Evolutionary conservation across 2,888 invertebrate species (phyloP).

Genomic region (Leuctra nigra): DNA sequence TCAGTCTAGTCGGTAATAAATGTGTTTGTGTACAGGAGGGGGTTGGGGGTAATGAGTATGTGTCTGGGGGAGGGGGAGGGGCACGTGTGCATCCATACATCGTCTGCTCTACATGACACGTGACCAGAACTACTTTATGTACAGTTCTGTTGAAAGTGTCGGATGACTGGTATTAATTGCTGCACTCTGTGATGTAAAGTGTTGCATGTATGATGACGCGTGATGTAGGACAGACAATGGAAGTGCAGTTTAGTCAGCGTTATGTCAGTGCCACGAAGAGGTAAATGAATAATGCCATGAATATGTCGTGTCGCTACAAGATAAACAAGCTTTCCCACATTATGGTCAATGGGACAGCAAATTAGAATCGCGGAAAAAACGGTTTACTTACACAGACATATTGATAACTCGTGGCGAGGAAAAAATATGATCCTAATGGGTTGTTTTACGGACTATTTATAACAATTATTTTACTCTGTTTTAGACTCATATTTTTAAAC

Average conservation of each 20-base stretch:
- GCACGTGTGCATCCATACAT: background rate
- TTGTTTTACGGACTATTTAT: too few relatives aligned
- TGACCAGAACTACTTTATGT: background rate
- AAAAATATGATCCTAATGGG: too few relatives aligned
- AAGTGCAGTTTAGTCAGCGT: background rate
- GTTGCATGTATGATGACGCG: background rate
- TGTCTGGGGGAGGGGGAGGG: background rate
- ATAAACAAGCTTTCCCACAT: background rate
- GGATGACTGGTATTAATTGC: background rate
- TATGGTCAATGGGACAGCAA: background rate
- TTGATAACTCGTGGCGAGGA: too few relatives aligned
- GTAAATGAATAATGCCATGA: background rate
- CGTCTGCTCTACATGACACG: conserved; percentile 10
- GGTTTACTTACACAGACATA: too few relatives aligned
- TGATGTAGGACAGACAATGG: background rate
- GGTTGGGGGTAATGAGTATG: conserved; percentile 9
- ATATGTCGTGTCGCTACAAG: background rate
- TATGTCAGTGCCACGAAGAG: background rate
- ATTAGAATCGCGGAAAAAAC: too few relatives aligned
- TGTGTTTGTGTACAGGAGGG: background rate
- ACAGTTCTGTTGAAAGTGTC: background rate
- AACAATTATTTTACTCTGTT: too few relatives aligned
- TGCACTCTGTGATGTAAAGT: background rate
- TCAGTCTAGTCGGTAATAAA: conserved; percentile 2
- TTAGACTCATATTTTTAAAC: background rate